phyloP scores from a whole-genome alignment of 2,113 vertebrate species.

The Chaenocephalus aceratus region DNA sequence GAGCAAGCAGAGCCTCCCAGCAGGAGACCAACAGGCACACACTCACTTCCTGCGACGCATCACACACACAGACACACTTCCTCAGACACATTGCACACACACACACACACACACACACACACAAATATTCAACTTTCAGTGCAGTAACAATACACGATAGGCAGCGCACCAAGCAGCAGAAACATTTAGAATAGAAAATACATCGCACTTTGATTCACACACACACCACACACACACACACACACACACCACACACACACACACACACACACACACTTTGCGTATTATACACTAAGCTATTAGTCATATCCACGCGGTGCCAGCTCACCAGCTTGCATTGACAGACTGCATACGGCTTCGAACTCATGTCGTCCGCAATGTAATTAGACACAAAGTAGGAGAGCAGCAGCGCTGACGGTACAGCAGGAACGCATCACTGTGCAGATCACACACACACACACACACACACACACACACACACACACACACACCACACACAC shows the following conservation, averaged over 20 bases:
- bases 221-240: constrained; percentile 14
- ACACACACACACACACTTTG: background rate
- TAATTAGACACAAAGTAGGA: constrained; percentile 59
- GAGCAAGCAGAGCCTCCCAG: constrained; percentile 66
- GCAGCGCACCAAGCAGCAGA: constrained; percentile 46
- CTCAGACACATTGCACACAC: background rate
- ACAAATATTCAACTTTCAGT: constrained; percentile 65
- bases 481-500: too few species aligned
- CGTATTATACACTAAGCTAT: constrained; percentile 47
- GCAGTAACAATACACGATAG: constrained; percentile 62
- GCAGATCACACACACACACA: background rate
- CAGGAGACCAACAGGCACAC: constrained; percentile 50
- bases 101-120: constrained; percentile 24
- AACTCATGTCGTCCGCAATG: constrained; percentile 41
- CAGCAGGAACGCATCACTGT: constrained; percentile 15
- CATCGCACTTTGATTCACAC: background rate
- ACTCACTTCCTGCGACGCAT: constrained; percentile 4
- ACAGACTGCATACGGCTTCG: constrained; percentile 63
- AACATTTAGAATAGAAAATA: constrained; percentile 64
- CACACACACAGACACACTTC: constrained; percentile 13
- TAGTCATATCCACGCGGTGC: constrained; percentile 69
- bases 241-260: constrained; percentile 17
- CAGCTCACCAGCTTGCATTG: constrained; percentile 65
- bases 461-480: background rate
- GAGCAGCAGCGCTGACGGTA: constrained; percentile 41